Percentiles rank a stretch among this genome's conserved stretches.
phyloP scores from a whole-genome alignment of 2,113 vertebrate species.

The Vidua macroura region DNA sequence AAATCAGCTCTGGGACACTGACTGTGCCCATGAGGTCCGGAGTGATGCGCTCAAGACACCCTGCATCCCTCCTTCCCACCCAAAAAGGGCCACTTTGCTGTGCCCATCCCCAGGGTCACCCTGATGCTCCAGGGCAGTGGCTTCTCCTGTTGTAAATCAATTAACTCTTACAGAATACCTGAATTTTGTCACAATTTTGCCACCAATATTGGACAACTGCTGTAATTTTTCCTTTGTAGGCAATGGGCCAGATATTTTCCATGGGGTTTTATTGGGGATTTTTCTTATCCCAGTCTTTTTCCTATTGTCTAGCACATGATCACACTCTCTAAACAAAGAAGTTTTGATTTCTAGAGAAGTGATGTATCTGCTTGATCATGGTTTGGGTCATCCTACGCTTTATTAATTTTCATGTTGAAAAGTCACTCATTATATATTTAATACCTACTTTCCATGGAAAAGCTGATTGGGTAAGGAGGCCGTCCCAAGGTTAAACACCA shows the following conservation, averaged over 20 bases:
- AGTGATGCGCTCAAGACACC: fast-evolving
- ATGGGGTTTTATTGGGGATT: background rate
- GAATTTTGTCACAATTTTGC: background rate
- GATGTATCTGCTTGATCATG: background rate
- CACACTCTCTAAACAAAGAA: fast-evolving
- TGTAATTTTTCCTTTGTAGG: background rate
- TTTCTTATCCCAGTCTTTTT: background rate
- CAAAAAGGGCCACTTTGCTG: background rate
- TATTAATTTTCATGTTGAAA: background rate
- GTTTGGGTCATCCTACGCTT: background rate
- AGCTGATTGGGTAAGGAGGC: background rate
- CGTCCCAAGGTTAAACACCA: background rate
- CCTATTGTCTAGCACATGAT: background rate
- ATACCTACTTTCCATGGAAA: background rate
- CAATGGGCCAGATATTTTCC: background rate
- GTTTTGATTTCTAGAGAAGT: background rate
- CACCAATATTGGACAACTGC: background rate
- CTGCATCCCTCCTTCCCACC: background rate
- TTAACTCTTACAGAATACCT: background rate
- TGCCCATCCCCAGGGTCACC: background rate
- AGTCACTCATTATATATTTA: background rate
- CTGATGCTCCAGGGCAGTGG: background rate
- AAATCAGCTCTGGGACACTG: background rate
- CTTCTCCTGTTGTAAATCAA: background rate
- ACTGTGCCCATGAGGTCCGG: fast-evolving